Conservation (phyloP, 2,888 invertebrate species). For the Synergus umbraculus region DNA sequence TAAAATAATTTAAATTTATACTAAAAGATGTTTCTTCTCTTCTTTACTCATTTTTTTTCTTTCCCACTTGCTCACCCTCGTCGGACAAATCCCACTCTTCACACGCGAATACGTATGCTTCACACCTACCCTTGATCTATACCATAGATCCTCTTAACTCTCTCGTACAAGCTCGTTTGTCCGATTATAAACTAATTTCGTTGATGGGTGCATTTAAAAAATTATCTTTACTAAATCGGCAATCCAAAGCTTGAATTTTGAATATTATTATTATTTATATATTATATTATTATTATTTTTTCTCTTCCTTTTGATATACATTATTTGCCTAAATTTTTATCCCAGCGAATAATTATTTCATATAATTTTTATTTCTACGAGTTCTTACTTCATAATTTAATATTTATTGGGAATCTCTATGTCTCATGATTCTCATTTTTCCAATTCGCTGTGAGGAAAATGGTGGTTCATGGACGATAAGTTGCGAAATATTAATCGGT, state of each 20-base stretch:
- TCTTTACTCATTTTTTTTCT: neutral
- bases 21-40: neutral
- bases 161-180: conserved; percentile 39
- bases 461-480: too few species aligned
- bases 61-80: neutral
- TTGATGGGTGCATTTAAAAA: neutral
- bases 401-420: too few species aligned
- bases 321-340: too few species aligned
- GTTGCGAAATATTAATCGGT: too few species aligned
- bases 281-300: too few species aligned
- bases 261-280: too few species aligned
- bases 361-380: too few species aligned
- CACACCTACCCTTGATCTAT: conserved; percentile 42
- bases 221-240: neutral
- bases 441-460: too few species aligned
- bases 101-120: conserved; percentile 43
- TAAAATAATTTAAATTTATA: neutral
- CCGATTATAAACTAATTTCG: conserved; percentile 1
- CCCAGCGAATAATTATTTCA: too few species aligned
- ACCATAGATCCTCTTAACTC: conserved; percentile 48
- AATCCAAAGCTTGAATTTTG: neutral
- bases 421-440: too few species aligned
- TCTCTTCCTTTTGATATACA: too few species aligned
- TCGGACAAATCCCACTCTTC: neutral
- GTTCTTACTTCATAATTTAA: too few species aligned